phyloP scores from a whole-genome alignment of 2,113 vertebrate species.

The Genyomyrus donnyi region DNA sequence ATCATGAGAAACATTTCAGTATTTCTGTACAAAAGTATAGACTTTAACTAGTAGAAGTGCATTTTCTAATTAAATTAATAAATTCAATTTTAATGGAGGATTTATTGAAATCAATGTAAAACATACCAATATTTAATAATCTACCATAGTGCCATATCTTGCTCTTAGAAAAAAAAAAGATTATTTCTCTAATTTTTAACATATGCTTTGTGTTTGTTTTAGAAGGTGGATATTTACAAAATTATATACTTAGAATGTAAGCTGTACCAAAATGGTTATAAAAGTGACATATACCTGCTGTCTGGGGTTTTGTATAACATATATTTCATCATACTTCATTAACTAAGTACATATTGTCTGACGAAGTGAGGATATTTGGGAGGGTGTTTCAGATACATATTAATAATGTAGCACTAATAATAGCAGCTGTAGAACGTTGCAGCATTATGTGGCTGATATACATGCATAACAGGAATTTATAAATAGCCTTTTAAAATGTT shows the following conservation, averaged over 20 bases:
- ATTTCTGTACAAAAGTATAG: neutral
- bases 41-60: neutral
- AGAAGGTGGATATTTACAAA: neutral
- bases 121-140: neutral
- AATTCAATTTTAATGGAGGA: neutral
- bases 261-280: neutral
- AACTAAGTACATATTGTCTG: constrained; percentile 20
- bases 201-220: neutral
- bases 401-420: constrained; percentile 29
- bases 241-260: neutral
- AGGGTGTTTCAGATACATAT: constrained; percentile 14
- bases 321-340: constrained; percentile 12
- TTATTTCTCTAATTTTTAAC: neutral
- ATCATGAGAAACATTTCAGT: neutral
- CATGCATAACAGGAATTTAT: neutral
- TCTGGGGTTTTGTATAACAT: neutral
- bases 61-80: neutral
- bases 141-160: neutral
- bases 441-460: neutral
- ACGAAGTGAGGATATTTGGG: constrained; percentile 25
- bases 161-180: neutral
- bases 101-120: neutral
- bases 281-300: neutral
- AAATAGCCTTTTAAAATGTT: neutral
- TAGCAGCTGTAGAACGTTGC: constrained; percentile 11